Evolutionary conservation across 2,797 vertebrate species (phyloP), one percentile per base, ranked within the genome.

Genomic region (Todus mexicanus): DNA sequence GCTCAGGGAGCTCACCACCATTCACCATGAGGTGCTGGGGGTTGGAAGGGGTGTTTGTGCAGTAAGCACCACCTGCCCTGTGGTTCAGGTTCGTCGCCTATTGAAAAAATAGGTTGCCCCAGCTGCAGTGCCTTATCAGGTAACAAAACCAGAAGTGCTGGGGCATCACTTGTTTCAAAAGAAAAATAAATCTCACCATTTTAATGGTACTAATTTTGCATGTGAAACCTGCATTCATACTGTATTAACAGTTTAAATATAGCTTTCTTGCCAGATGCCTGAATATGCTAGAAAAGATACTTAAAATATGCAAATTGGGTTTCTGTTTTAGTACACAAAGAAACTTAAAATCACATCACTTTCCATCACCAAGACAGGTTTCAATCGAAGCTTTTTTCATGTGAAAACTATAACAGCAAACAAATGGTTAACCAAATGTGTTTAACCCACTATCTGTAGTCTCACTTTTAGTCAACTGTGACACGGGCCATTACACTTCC

Each of bases 311-410:
- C 97, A 98, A 97, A 97, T 97, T 89, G 9, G 72, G 96, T 98
- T 97, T 97, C 97, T 93, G 96, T 97, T 97, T 98, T 98, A 97
- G 97, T 94, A 97, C 81, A 97, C 94, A 97, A 97, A 97, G 95
- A 94, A 83, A 96, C 75, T 57, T 94, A 96, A 97, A 97, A 97
- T 97, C 96, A 96, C 90, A 98, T 97, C 97, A 97, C 97, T 98
- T 98, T 98, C 97, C 97, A 97, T 87, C 95, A 96, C 64, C 85
- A 90, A 94, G 95, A 92, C 96, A 96, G 95, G 95, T 97, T 97
- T 98, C 95, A 96, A 96, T 91, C 88, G 93, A 96, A 94, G 89
- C 76, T 89, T 93, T 94, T 95, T 97, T 97, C 96, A 95, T 97
- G 96, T 96, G 97, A 98, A 97, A 97, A 92, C 94, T 84, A 35